A percentile compares a stretch with the other conserved stretches of the same genome.
phyloP scores from a whole-genome alignment of 2,888 invertebrate genomes.

The Drosophila siamana region DNA sequence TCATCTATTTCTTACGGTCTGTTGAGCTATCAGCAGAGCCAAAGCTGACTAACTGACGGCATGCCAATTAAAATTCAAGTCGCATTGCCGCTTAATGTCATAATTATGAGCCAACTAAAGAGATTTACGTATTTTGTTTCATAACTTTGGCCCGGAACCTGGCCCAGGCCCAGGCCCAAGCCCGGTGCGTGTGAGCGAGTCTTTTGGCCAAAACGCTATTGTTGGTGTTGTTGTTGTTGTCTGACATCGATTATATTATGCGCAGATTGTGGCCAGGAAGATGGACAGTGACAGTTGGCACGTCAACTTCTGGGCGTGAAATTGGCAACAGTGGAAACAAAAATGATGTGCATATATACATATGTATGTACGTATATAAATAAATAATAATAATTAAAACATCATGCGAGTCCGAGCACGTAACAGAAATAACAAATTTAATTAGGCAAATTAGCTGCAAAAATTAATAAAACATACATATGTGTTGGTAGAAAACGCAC shows the following conservation, averaged over 20 bases:
- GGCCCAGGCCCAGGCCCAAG: conserved; percentile 11
- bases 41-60: conserved; percentile 36
- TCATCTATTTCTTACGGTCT: not conserved
- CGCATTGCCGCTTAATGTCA: conserved; percentile 80
- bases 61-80: conserved; percentile 77
- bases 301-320: conserved; percentile 73
- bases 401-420: conserved; percentile 63
- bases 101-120: conserved; percentile 81
- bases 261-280: conserved; percentile 43
- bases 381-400: conserved; percentile 68
- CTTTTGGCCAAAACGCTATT: conserved; percentile 48
- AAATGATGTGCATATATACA: no score
- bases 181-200: conserved; percentile 47
- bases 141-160: conserved; percentile 50
- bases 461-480: conserved; percentile 52
- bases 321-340: no score
- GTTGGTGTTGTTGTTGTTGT: no score
- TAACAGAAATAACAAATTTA: conserved; percentile 72
- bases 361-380: no score
- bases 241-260: conserved; percentile 70
- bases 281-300: conserved; percentile 59
- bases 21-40: not conserved
- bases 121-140: conserved; percentile 81
- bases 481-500: conserved; percentile 1
- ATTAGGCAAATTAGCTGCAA: conserved; percentile 68